Evolutionary conservation across 2,797 vertebrate species (phyloP).

Genomic region (Sebastolobus alascanus): DNA sequence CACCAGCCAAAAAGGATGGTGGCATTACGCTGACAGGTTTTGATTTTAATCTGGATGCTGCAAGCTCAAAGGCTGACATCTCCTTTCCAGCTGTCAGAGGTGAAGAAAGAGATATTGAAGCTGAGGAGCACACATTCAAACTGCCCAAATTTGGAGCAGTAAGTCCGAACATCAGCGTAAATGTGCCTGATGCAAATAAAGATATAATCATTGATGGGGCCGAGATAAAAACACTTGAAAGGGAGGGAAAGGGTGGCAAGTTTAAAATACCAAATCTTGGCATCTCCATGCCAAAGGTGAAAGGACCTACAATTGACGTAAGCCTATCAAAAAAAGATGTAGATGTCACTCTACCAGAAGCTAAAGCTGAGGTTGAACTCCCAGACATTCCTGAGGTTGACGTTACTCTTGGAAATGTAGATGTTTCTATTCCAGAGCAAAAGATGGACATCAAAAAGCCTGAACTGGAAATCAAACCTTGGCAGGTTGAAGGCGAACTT

Average conservation of each 20-base stretch:
- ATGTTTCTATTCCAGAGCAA: slow-evolving; percentile 49
- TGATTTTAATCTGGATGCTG: slow-evolving; percentile 30
- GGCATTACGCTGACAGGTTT: slow-evolving; percentile 2
- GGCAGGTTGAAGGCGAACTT: neutral
- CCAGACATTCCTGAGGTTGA: slow-evolving; percentile 38
- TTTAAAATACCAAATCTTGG: slow-evolving; percentile 68
- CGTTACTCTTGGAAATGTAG: slow-evolving; percentile 20
- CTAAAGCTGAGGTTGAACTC: slow-evolving; percentile 25
- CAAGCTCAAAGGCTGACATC: accelerated
- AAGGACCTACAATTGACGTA: slow-evolving; percentile 47
- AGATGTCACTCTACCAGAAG: slow-evolving; percentile 25
- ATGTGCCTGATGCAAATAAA: slow-evolving; percentile 31
- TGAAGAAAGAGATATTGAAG: slow-evolving; percentile 32
- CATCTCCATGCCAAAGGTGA: slow-evolving; percentile 63
- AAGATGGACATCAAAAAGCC: slow-evolving; percentile 28
- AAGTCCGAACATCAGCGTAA: slow-evolving; percentile 31
- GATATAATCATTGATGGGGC: slow-evolving; percentile 40
- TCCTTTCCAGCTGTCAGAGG: neutral
- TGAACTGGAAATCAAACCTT: slow-evolving; percentile 8
- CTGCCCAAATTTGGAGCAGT: slow-evolving; percentile 40
- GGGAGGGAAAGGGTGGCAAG: slow-evolving; percentile 38
- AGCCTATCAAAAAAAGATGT: slow-evolving; percentile 63
- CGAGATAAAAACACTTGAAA: slow-evolving; percentile 39
- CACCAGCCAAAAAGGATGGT: slow-evolving; percentile 25
- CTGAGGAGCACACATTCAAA: slow-evolving; percentile 27